Percentiles rank a stretch among this genome's conserved stretches.
phyloP scores from a whole-genome alignment of 2,113 vertebrate species.

The Etheostoma spectabile region DNA sequence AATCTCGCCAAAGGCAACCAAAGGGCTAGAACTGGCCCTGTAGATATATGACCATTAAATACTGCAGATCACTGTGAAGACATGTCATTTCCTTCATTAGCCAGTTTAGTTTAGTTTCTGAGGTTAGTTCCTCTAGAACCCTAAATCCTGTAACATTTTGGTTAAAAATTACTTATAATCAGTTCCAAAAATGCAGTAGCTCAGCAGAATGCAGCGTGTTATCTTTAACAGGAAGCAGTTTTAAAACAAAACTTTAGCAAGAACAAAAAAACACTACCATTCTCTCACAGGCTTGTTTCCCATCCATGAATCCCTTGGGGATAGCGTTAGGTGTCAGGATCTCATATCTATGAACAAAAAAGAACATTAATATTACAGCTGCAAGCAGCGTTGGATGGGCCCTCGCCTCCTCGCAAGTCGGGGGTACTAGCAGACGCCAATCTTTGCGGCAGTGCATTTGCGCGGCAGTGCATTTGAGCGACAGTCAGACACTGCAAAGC shows the following conservation, averaged over 20 bases:
- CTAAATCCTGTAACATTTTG: not conserved
- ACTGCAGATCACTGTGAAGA: not conserved
- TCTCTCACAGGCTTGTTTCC: conserved; percentile 97
- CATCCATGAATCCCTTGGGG: conserved; percentile 99
- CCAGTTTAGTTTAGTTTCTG: not conserved
- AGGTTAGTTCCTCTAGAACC: not conserved
- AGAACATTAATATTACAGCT: not conserved
- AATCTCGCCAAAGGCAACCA: too few relatives aligned
- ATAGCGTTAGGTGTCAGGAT: conserved; percentile 98
- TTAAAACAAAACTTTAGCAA: not conserved
- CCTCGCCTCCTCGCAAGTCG: too few relatives aligned
- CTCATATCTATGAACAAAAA: conserved; percentile 88
- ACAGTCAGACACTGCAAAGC: too few relatives aligned
- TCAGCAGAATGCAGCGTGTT: not conserved
- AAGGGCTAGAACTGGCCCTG: too few relatives aligned
- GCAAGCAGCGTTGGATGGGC: too few relatives aligned
- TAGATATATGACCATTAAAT: not conserved
- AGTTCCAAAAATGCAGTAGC: not conserved
- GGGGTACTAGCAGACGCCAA: too few relatives aligned
- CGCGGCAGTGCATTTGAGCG: too few relatives aligned
- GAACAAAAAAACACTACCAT: conserved; percentile 86
- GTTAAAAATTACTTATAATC: not conserved
- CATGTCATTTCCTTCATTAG: not conserved
- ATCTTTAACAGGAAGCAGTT: not conserved
- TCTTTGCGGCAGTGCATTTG: too few relatives aligned